A percentile compares a stretch with the other conserved stretches of the same genome.
These are phyloP conservation scores for Miltochrista miniata DNA, from an alignment of 2,888 invertebrate genomes.

Conservation along the genomic window DNA sequence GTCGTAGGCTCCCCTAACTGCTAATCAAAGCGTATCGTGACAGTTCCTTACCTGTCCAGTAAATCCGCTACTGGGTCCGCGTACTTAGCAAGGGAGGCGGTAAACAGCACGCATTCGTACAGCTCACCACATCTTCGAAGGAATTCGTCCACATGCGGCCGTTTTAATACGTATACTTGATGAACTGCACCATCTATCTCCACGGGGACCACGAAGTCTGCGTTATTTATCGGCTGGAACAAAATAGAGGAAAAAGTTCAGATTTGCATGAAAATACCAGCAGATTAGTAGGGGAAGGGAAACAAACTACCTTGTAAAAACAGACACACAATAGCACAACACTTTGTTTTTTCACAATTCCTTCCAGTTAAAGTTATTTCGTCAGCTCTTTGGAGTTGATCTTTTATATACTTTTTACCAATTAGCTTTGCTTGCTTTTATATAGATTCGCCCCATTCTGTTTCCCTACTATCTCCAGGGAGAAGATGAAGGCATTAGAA, in stretches of 20 bases:
- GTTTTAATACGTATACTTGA: slow-evolving; percentile 99
- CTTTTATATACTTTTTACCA: too few relatives aligned
- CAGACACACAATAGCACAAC: too few relatives aligned
- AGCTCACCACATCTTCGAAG: slow-evolving; percentile 98
- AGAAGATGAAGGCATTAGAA: too few relatives aligned
- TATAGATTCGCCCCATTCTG: too few relatives aligned
- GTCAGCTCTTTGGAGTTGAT: too few relatives aligned
- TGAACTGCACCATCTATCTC: slow-evolving; percentile 99
- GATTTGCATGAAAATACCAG: background rate
- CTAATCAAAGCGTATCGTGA: too few relatives aligned
- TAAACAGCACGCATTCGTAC: slow-evolving; percentile 99
- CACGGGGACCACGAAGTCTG: slow-evolving; percentile 99
- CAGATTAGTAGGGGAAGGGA: background rate
- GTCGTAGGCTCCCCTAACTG: too few relatives aligned
- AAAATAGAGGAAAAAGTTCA: background rate
- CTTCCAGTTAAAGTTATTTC: too few relatives aligned
- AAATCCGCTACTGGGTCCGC: slow-evolving; percentile 99
- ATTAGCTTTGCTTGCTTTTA: too few relatives aligned
- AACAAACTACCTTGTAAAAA: too few relatives aligned
- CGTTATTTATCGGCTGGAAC: slow-evolving; percentile 98
- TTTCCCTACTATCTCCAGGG: too few relatives aligned
- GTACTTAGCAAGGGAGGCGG: slow-evolving; percentile 99
- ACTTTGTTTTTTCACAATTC: too few relatives aligned
- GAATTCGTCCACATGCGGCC: slow-evolving; percentile 99
- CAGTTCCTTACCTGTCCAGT: slow-evolving; percentile 87